phyloP scores from a whole-genome alignment of 2,113 vertebrate species.

The Mobula hypostoma region DNA sequence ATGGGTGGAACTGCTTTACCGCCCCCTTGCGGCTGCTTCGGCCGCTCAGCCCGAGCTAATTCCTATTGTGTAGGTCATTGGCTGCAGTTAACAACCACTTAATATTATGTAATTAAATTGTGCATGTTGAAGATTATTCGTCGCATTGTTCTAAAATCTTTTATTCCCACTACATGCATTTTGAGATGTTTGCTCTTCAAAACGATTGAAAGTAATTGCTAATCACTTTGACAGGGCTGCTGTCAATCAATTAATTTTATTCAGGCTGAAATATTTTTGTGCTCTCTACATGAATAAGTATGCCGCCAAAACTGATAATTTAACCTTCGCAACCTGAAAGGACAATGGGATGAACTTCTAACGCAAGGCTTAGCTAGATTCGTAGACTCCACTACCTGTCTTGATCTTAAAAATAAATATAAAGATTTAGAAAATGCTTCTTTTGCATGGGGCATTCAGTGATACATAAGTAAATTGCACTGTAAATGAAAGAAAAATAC shows the following conservation, averaged over 20 bases:
- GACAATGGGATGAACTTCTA: not conserved
- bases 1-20: not conserved
- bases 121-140: not conserved
- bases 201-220: not conserved
- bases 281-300: not conserved
- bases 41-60: not conserved
- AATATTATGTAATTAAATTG: not conserved
- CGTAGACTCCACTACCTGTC: not conserved
- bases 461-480: not conserved
- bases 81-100: not conserved
- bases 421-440: not conserved
- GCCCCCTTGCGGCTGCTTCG: not conserved
- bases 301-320: not conserved
- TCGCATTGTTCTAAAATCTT: not conserved
- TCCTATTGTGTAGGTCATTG: conserved; percentile 10
- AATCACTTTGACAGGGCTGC: not conserved
- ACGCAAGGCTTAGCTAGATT: not conserved
- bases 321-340: not conserved
- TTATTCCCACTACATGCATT: not conserved
- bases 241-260: not conserved
- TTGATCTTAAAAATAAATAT: not conserved
- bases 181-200: not conserved
- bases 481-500: not conserved
- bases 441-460: not conserved
- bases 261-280: not conserved